phyloP scores from a whole-genome alignment of 2,888 invertebrate genomes.

The Lottia scabra region DNA sequence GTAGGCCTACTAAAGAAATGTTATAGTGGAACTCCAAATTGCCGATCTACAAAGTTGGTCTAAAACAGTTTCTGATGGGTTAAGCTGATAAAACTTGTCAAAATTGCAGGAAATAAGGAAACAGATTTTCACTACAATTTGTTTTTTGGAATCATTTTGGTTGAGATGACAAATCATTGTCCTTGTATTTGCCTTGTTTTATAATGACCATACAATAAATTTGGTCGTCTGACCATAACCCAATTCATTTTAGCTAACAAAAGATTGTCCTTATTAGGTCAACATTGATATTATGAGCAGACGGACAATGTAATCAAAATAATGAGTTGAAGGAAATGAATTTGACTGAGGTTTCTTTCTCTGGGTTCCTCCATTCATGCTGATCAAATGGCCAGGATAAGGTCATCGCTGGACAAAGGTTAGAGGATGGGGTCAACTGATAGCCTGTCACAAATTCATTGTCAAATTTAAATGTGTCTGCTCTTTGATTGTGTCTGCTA shows the following conservation, averaged over 20 bases:
- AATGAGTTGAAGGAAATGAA: background rate
- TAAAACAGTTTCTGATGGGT: too few relatives aligned
- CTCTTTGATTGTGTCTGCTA: background rate
- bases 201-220: too few relatives aligned
- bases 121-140: too few relatives aligned
- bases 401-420: background rate
- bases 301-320: background rate
- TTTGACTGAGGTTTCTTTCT: background rate
- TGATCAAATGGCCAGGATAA: background rate
- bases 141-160: too few relatives aligned
- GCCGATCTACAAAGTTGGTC: too few relatives aligned
- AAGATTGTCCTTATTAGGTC: background rate
- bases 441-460: slow-evolving; percentile 1
- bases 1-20: too few relatives aligned
- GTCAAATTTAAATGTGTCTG: background rate
- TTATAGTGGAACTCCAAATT: too few relatives aligned
- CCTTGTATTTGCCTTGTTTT: too few relatives aligned
- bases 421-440: background rate
- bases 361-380: background rate
- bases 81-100: too few relatives aligned
- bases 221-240: too few relatives aligned
- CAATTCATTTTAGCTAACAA: background rate
- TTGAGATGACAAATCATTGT: too few relatives aligned
- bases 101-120: too few relatives aligned
- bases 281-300: slow-evolving; percentile 1